Evolutionary conservation across 1,140 invertebrate genomes (phyloP), one percentile per base, ranked within the genome.

Genomic region (Aphaenogaster floridana): DNA sequence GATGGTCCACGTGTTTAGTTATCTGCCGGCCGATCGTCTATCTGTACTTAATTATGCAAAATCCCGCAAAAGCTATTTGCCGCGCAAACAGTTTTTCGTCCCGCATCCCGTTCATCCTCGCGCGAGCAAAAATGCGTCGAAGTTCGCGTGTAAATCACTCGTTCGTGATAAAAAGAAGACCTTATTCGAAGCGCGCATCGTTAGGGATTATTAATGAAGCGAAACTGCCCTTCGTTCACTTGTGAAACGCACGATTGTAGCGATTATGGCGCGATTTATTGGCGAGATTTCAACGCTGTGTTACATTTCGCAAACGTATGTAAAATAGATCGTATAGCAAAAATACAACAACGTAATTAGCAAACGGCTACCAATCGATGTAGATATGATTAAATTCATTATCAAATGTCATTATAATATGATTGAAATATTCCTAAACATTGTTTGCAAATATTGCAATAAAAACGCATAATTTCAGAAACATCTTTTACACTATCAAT

Each of bases 41-140:
- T 48, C 28, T 52, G 45, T 63, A 50, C 77, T 88, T 71, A 68
- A 85, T 89, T 78, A 84, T 85, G 79, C 64, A 52, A 45, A 88
- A 83, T 63, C 45, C 61, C 48, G 28, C 45, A 63, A 89, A 69
- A 48, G 42, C 13, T 50, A 28, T 87, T 88, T 50, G 42, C 59
- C 42, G 17, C n/a, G 39, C 86, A 68, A 74, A 64, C 21, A 45
- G 34, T 36, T 63, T 87, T 81, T 81, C n/a, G 72, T 83, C 59
- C 79, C 28, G 81, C 21, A 59, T 45, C 11, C 13, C 42, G 45
- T 13, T 52, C 21, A 17, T n/a, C 5, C 11, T 13, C 17, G 28
- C 1, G 7, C 3, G 36, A 39, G 13, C 13, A 15, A 21, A 21
- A n/a, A 34, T 79, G 28, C n/a, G 28, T 45, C 6, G 11, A 50